Evolutionary conservation across 2,113 vertebrate genomes (phyloP).

Genomic region (Toxotes jaculatrix): DNA sequence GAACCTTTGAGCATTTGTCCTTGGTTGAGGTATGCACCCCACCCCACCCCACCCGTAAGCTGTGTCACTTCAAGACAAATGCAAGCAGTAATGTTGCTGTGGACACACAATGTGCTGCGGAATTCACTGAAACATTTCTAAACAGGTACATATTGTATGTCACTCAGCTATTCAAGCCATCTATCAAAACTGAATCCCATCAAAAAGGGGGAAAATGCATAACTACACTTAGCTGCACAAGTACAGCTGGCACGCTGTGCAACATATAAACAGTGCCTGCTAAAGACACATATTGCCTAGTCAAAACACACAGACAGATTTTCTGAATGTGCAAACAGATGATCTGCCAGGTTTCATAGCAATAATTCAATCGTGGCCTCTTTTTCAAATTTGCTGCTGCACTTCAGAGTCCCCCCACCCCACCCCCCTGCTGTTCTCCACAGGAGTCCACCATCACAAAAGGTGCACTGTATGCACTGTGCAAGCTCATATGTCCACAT

Average conservation of each 20-base stretch:
- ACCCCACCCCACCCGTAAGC: background rate
- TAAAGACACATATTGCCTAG: conserved; percentile 57
- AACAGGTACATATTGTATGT: conserved; percentile 30
- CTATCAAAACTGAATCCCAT: conserved; percentile 61
- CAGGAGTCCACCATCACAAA: conserved; percentile 53
- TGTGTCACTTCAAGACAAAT: conserved; percentile 13
- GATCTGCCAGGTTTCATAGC: conserved; percentile 54
- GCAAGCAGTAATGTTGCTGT: conserved; percentile 5
- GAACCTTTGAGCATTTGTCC: conserved; percentile 6
- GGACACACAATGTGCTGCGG: conserved; percentile 30
- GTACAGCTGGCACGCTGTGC: conserved; percentile 52
- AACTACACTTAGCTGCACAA: conserved; percentile 48
- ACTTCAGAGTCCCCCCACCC: conserved; percentile 29
- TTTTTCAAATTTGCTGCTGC: conserved; percentile 24
- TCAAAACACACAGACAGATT: conserved; percentile 49
- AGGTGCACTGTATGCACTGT: background rate
- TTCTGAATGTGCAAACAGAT: conserved; percentile 64
- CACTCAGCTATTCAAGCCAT: conserved; percentile 9
- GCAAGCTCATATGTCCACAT: conserved; percentile 88
- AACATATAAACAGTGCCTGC: conserved; percentile 46
- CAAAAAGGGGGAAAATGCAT: conserved; percentile 64
- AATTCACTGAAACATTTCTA: conserved; percentile 44
- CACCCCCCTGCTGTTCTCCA: conserved; percentile 34
- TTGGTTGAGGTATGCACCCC: conserved; percentile 7
- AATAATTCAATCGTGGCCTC: conserved; percentile 42